Evolutionary conservation across 2,888 invertebrate species (phyloP).

Genomic region (Mesochorus sp.): DNA sequence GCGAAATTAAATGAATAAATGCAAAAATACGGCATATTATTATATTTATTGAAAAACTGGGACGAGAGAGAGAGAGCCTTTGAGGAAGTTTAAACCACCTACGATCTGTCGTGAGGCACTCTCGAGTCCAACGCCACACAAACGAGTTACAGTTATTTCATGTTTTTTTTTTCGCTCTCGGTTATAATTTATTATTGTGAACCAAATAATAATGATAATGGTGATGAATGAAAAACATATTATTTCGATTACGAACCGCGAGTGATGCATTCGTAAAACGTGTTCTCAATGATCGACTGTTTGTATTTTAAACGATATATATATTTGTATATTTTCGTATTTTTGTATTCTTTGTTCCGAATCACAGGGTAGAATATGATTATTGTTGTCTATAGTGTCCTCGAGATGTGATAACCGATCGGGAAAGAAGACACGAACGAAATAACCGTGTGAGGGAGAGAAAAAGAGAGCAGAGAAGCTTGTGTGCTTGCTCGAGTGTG

Average conservation of each 20-base stretch:
- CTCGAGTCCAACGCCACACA: slow-evolving; percentile 14
- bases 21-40: slow-evolving; percentile 31
- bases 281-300: not conserved
- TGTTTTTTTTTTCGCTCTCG: slow-evolving; percentile 26
- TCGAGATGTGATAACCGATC: slow-evolving; percentile 38
- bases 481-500: not conserved
- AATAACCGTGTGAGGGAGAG: not conserved
- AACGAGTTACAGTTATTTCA: slow-evolving; percentile 27
- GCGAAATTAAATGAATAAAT: not conserved
- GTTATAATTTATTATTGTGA: not conserved
- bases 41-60: slow-evolving; percentile 36
- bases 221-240: slow-evolving; percentile 1
- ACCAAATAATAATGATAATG: not conserved
- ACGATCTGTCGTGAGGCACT: slow-evolving; percentile 26
- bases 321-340: not conserved
- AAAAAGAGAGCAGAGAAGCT: not conserved
- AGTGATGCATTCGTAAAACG: slow-evolving; percentile 1
- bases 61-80: slow-evolving; percentile 47
- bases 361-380: not conserved
- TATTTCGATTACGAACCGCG: too few species aligned
- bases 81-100: slow-evolving; percentile 41
- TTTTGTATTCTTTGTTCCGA: not conserved
- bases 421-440: not conserved
- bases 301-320: not conserved
- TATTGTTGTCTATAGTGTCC: not conserved